Evolutionary conservation across 1,140 invertebrate genomes (phyloP), one percentile per base, ranked within the genome.

Genomic region (Dysdera silvatica): DNA sequence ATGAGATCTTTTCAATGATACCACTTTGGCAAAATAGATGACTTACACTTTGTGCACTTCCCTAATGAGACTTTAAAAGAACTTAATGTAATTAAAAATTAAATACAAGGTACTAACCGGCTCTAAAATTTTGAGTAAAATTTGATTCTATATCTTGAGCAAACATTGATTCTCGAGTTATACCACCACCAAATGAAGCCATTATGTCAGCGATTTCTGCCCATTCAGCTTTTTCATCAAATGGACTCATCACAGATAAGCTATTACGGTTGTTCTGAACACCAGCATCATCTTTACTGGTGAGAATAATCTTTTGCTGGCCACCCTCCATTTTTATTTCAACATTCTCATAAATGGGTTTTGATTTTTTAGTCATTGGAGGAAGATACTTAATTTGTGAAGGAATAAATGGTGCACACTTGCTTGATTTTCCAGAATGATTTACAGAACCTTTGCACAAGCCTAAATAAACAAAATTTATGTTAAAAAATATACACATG

Each of bases 181-280:
- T 72, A 60, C 74, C 74, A 31, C 74, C 74, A 31, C 91, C 90
- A 61, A 66, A 66, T 16, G 64, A 66, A 26, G 64, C 57, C 64
- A 66, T 61, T 8, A 66, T 66, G 4, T 61, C 64, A 35, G 64
- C 64, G 12, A 66, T 66, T 77, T 93, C 92, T 2, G 89, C 89
- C 88, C 91, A 95, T 76, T 95, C 91, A 77, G 94, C 90, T 73
- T 88, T 82, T 72, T 94, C 89, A 79, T 95, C 91, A 75, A 94
- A 91, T 1, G 89, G 88, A 72, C 88, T 91, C 67, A 92, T 82
- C 51, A 88, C 83, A 16, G 85, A 86, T 52, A 86, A 77, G 24
- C 69, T 5, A 81, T 82, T 68, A 54, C 58, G 54, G n/a, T 61
- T 61, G 47, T 61, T 61, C 29, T 45, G 49, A 7, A 54, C n/a